Evolutionary conservation across 2,888 invertebrate species (phyloP).

Genomic region (Parapristionchus giblindavisi): DNA sequence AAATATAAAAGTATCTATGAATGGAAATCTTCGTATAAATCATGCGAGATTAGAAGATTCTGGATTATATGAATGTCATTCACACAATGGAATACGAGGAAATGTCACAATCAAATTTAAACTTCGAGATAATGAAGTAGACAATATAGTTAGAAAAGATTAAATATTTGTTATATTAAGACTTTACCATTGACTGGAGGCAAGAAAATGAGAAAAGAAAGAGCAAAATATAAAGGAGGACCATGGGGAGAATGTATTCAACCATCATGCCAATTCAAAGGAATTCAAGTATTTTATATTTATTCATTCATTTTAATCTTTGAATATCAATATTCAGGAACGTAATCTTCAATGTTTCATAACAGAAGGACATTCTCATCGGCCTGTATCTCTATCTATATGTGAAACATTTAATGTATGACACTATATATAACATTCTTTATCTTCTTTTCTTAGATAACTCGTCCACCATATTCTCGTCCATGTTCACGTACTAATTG

Average conservation of each 20-base stretch:
- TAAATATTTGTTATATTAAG: not conserved
- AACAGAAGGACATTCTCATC: constrained; percentile 25
- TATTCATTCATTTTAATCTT: not conserved
- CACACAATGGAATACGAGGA: constrained; percentile 76
- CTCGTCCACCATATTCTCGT: constrained; percentile 58
- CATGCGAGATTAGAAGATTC: constrained; percentile 76
- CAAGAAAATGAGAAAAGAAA: constrained; percentile 11
- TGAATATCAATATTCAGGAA: not conserved
- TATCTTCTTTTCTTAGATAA: constrained; percentile 42
- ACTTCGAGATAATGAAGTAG: constrained; percentile 71
- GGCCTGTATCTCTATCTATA: constrained; percentile 39
- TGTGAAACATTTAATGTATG: constrained; percentile 45
- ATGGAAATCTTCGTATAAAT: constrained; percentile 85
- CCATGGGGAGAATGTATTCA: constrained; percentile 57
- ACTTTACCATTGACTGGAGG: constrained; percentile 13
- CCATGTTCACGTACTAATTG: constrained; percentile 61
- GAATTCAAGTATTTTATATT: constrained; percentile 46
- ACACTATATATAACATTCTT: not conserved
- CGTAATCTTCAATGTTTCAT: constrained; percentile 30
- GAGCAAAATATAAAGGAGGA: constrained; percentile 41
- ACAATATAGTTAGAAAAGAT: not conserved
- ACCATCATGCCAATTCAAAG: constrained; percentile 50
- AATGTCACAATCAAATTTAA: constrained; percentile 84
- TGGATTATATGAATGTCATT: constrained; percentile 77
- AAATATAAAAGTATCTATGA: constrained; percentile 84